Conservation (phyloP, 2,888 invertebrate species). For the Ypsolopha sequella region DNA sequence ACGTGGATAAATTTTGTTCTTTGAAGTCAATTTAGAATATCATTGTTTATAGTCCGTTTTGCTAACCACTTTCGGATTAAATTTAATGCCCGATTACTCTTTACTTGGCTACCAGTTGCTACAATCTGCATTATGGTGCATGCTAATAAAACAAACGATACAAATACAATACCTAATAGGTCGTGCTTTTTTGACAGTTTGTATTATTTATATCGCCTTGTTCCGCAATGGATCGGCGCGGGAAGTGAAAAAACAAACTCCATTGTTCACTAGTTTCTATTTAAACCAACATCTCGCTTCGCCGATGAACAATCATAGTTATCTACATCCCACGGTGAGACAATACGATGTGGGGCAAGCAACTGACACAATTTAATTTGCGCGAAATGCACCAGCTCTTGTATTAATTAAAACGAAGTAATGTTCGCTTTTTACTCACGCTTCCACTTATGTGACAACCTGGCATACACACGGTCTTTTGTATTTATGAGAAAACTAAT, state of each 20-base stretch:
- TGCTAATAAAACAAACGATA: neutral
- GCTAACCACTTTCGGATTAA: too few species aligned
- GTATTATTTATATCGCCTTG: conserved; percentile 1
- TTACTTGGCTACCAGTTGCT: too few species aligned
- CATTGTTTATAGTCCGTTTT: too few species aligned
- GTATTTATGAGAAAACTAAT: neutral
- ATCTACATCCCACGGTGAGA: conserved; percentile 51
- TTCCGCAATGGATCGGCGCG: conserved; percentile 17
- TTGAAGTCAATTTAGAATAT: too few species aligned
- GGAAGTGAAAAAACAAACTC: conserved; percentile 41
- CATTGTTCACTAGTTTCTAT: conserved; percentile 47
- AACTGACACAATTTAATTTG: conserved; percentile 66
- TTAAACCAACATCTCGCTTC: conserved; percentile 39
- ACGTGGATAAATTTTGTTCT: too few species aligned
- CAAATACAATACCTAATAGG: neutral
- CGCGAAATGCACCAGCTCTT: conserved; percentile 35
- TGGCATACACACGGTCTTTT: conserved; percentile 4
- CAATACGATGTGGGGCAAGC: conserved; percentile 65
- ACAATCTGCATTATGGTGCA: too few species aligned
- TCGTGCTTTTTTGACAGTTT: conserved; percentile 7
- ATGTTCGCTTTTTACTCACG: conserved; percentile 40
- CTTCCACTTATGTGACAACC: conserved; percentile 29
- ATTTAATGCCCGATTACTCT: too few species aligned
- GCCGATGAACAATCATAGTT: conserved; percentile 51
- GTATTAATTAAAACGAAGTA: conserved; percentile 24